A percentile compares a stretch with the other conserved stretches of the same genome.
Conservation (phyloP, 2,888 invertebrate species). For the Ptilodon capucinus region DNA sequence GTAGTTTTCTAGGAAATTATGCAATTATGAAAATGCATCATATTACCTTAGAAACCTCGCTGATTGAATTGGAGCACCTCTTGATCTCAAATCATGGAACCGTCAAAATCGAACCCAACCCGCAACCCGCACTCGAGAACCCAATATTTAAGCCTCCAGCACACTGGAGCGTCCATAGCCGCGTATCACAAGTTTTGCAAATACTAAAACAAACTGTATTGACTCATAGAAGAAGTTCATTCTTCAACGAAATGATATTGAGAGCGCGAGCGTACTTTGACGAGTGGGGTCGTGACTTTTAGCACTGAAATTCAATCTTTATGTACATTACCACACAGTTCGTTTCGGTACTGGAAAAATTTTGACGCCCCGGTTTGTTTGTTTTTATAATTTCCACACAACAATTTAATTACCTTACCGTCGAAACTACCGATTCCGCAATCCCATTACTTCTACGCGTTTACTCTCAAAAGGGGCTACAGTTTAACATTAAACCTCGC, state of each 20-base stretch:
- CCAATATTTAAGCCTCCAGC: no score
- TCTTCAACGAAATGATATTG: no score
- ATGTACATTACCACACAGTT: no score
- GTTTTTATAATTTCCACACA: conserved; percentile 45
- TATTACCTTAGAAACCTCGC: conserved; percentile 1
- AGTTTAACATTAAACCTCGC: conserved; percentile 69
- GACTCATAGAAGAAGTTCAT: no score
- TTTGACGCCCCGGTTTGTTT: no score
- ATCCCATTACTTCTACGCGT: conserved; percentile 76
- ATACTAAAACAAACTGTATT: no score
- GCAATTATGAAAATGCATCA: conserved; percentile 12
- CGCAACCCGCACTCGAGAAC: conserved; percentile 29
- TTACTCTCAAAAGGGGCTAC: conserved; percentile 77
- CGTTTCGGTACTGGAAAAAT: no score
- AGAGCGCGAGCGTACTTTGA: no score
- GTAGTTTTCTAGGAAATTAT: conserved; percentile 7
- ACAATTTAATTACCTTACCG: conserved; percentile 59
- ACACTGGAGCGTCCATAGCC: no score
- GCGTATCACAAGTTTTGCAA: no score
- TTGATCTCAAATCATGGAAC: conserved; percentile 19
- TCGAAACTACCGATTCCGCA: conserved; percentile 66
- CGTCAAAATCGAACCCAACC: conserved; percentile 16
- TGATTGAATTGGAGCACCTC: conserved; percentile 27
- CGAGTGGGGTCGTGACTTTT: no score
- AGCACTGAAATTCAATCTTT: no score